These are phyloP conservation scores for Atrichornis clamosus DNA, from an alignment of 2,113 vertebrate species.

Conservation along the genomic window DNA sequence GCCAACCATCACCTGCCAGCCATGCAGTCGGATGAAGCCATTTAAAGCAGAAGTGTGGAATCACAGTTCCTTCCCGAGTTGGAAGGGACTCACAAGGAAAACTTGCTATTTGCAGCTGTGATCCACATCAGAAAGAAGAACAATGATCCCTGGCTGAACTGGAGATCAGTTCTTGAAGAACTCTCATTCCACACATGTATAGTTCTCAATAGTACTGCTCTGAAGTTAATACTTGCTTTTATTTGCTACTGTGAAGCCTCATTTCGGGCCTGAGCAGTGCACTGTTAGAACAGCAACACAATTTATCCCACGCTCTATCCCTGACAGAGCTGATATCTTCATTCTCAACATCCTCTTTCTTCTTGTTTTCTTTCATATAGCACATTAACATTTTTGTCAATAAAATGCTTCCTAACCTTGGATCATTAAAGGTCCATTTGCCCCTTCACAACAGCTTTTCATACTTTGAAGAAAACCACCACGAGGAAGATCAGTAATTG, in stretches of 20 bases:
- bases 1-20: neutral
- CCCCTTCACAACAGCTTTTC: neutral
- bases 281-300: neutral
- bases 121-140: fast-evolving
- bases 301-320: neutral
- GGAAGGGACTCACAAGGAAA: neutral
- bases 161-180: neutral
- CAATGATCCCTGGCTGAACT: fast-evolving
- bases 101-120: neutral
- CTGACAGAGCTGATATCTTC: neutral
- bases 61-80: neutral
- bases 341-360: neutral
- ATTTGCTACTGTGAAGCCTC: neutral
- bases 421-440: neutral
- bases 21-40: neutral
- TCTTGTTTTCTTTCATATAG: neutral
- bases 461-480: neutral
- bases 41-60: neutral
- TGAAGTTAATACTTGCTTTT: neutral
- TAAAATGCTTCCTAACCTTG: neutral
- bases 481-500: neutral
- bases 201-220: neutral
- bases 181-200: fast-evolving
- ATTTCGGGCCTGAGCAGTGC: neutral
- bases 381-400: neutral